Evolutionary conservation across 2,888 invertebrate species (phyloP), one percentile per base, ranked within the genome.

Genomic region (Eutolmus rufibarbis): DNA sequence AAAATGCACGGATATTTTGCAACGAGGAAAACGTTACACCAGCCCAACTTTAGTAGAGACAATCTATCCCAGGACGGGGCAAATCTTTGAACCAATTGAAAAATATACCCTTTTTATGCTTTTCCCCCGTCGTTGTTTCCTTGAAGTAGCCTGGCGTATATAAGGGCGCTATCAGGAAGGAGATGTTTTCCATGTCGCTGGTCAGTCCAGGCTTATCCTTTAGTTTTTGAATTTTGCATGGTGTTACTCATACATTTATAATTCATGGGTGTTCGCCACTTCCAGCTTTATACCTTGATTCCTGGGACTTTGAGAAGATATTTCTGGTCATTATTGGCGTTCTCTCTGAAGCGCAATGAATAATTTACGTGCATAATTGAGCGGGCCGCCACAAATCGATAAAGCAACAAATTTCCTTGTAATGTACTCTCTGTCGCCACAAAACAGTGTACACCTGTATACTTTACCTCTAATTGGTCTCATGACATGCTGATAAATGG

Each of bases 291-390:
- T 76, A 37, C 76, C 34, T 76, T 76, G 37, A 76, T 76, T 76
- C 37, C 23, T 37, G 28, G 37, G 76, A 31, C 34, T 76, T 37
- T 76, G 76, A 46, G 43, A 76, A 76, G 76, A 76, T 76, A 37
- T 76, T 76, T 16, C 76, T 34, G 76, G 76, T 37, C 76, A 78
- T 78, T 78, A 78, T 34, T 78, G 78, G 43, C 43, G 78, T 40
- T 81, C 81, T 34, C 81, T 28, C 19, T 66, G 66, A 81, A 31
- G 56, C 31, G 46, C 56, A 1, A 34, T 81, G 51, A 81, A 81
- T 81, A 81, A 81, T 81, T 81, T 81, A 81, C 81, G 81, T 81
- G 81, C 81, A 81, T 81, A 81, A 81, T 81, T 81, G 81, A 81
- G 34, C 56, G 34, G 34, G 1, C n/a, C n/a, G 23, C 81, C 81